Conservation (phyloP, 2,113 vertebrate species). For the Dipodomys stephensi region DNA sequence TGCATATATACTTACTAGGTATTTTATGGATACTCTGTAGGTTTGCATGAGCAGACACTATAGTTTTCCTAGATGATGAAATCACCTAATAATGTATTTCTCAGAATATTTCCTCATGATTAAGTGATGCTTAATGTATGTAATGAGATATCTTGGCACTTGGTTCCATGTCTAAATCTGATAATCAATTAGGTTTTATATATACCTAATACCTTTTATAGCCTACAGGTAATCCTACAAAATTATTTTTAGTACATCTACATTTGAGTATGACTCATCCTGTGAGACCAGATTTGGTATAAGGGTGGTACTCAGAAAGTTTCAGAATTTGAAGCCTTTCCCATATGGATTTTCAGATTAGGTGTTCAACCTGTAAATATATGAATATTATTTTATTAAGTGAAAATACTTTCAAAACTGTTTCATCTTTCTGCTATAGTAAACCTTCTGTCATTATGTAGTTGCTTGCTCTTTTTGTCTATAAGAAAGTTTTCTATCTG, state of each 20-base stretch:
- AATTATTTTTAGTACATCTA: background rate
- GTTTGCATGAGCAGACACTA: background rate
- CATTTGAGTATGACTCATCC: background rate
- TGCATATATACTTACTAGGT: background rate
- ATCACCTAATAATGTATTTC: background rate
- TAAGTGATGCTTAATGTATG: background rate
- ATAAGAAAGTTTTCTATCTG: constrained; percentile 34
- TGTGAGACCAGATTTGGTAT: background rate
- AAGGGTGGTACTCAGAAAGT: background rate
- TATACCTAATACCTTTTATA: background rate
- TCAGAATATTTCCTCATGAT: background rate
- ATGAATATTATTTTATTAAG: constrained; percentile 5
- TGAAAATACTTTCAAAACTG: background rate
- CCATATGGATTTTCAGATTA: background rate
- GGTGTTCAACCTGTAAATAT: background rate
- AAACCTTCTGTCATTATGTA: background rate
- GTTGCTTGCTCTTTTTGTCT: background rate
- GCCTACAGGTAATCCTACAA: background rate
- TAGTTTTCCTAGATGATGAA: background rate
- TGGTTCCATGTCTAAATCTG: background rate
- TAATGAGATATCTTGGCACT: background rate
- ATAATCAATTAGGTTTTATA: background rate
- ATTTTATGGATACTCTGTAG: background rate
- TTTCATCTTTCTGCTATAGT: constrained; percentile 18
- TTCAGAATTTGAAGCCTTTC: background rate